Conservation (phyloP, 2,888 invertebrate genomes). For the Aplocera efformata region DNA sequence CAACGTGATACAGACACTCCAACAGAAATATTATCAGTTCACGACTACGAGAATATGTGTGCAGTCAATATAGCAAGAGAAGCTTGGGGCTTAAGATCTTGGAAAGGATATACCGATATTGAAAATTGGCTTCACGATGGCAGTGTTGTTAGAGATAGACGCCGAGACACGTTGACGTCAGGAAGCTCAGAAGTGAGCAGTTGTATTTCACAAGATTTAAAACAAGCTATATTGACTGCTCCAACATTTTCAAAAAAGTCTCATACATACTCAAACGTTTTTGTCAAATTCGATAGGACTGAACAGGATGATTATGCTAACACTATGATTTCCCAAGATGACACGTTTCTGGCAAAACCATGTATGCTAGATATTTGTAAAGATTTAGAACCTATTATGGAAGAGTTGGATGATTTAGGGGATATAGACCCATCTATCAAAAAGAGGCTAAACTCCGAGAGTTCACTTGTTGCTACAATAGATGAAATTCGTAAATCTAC, state of each 20-base stretch:
- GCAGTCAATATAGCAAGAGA: constrained; percentile 83
- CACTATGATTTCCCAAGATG: constrained; percentile 73
- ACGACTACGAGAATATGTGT: constrained; percentile 84
- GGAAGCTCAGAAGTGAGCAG: constrained; percentile 80
- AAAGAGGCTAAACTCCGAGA: constrained; percentile 73
- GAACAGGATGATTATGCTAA: constrained; percentile 77
- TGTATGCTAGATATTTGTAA: constrained; percentile 74
- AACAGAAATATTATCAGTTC: constrained; percentile 81
- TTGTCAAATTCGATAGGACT: constrained; percentile 66
- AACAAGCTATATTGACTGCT: constrained; percentile 66
- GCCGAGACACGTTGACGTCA: constrained; percentile 79
- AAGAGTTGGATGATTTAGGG: constrained; percentile 80
- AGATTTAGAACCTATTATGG: constrained; percentile 77
- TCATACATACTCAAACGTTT: constrained; percentile 72
- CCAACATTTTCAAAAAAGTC: constrained; percentile 67
- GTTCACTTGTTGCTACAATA: constrained; percentile 82
- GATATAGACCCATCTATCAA: constrained; percentile 63
- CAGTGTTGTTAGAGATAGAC: constrained; percentile 80
- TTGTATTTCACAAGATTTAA: constrained; percentile 68
- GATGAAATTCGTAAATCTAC: constrained; percentile 82
- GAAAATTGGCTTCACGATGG: constrained; percentile 83
- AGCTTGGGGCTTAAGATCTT: constrained; percentile 83
- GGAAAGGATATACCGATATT: constrained; percentile 83
- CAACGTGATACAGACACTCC: constrained; percentile 75
- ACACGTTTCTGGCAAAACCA: constrained; percentile 78